Conservation (phyloP, 2,888 invertebrate species). For the Parnassius apollo region DNA sequence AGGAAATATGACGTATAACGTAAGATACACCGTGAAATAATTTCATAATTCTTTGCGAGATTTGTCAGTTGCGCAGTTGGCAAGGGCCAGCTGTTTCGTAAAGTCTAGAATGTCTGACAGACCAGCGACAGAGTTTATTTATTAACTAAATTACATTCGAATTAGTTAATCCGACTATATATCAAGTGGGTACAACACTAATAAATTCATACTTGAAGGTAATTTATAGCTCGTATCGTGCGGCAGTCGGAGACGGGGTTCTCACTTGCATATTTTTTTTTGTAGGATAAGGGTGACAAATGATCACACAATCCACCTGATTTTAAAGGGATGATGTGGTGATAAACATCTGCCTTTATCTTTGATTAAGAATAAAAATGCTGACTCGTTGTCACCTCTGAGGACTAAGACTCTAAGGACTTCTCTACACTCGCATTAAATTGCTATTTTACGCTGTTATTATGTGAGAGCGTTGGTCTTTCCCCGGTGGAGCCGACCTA, state of each 20-base stretch:
- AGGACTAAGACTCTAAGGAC: no score
- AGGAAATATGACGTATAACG: constrained; percentile 12
- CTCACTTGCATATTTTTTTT: background rate
- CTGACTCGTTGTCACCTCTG: no score
- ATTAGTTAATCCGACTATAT: constrained; percentile 26
- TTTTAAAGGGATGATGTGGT: no score
- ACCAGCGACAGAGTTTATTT: constrained; percentile 18
- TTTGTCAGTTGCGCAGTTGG: constrained; percentile 6
- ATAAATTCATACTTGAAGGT: constrained; percentile 26
- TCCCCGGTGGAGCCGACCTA: no score
- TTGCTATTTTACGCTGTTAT: no score
- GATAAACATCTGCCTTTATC: no score
- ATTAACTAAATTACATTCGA: constrained; percentile 25
- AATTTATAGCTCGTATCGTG: constrained; percentile 11
- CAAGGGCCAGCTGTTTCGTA: constrained; percentile 5
- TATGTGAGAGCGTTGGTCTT: no score
- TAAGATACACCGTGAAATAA: background rate
- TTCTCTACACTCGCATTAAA: no score
- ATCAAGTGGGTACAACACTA: constrained; percentile 23
- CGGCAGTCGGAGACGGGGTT: background rate
- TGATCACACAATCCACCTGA: no score
- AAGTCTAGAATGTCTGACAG: constrained; percentile 1
- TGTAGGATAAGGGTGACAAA: no score
- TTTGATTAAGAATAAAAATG: no score
- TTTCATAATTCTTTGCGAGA: constrained; percentile 22